Evolutionary conservation across 2,888 invertebrate species (phyloP).

Genomic region (Orgyia antiqua): DNA sequence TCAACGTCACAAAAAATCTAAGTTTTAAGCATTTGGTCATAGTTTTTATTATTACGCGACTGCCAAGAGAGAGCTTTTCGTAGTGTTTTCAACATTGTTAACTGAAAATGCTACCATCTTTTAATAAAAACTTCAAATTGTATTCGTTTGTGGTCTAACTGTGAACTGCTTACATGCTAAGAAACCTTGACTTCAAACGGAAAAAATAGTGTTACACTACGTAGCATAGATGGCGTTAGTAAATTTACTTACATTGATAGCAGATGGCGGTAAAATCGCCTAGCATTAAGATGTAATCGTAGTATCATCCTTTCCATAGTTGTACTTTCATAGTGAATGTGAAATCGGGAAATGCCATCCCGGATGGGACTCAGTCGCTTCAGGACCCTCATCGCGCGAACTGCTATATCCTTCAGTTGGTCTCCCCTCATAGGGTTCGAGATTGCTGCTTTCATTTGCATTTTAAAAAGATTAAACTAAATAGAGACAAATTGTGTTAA

Average conservation of each 20-base stretch:
- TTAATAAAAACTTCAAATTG: too few relatives aligned
- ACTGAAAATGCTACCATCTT: too few relatives aligned
- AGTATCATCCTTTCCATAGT: conserved; percentile 26
- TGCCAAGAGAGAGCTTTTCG: too few relatives aligned
- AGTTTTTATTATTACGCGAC: too few relatives aligned
- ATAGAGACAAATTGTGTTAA: conserved; percentile 1
- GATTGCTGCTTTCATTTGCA: conserved; percentile 17
- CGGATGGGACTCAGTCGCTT: conserved; percentile 64
- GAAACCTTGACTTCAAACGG: too few relatives aligned
- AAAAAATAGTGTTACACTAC: too few relatives aligned
- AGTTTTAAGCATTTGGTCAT: too few relatives aligned
- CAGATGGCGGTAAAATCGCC: conserved; percentile 16
- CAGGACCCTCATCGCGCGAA: conserved; percentile 54
- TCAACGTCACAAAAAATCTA: too few relatives aligned
- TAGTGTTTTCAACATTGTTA: too few relatives aligned
- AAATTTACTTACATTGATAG: conserved; percentile 2
- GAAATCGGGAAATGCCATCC: conserved; percentile 60
- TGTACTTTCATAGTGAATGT: conserved; percentile 41
- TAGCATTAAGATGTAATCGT: conserved; percentile 9
- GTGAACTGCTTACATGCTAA: too few relatives aligned
- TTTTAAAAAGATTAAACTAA: conserved; percentile 1
- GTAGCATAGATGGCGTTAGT: conserved; percentile 24
- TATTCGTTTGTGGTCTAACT: too few relatives aligned
- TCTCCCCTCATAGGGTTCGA: conserved; percentile 18
- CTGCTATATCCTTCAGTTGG: conserved; percentile 31